A percentile compares a stretch with the other conserved stretches of the same genome.
Evolutionary conservation across 2,113 vertebrate species (phyloP).

Genomic region (Labeo catla): DNA sequence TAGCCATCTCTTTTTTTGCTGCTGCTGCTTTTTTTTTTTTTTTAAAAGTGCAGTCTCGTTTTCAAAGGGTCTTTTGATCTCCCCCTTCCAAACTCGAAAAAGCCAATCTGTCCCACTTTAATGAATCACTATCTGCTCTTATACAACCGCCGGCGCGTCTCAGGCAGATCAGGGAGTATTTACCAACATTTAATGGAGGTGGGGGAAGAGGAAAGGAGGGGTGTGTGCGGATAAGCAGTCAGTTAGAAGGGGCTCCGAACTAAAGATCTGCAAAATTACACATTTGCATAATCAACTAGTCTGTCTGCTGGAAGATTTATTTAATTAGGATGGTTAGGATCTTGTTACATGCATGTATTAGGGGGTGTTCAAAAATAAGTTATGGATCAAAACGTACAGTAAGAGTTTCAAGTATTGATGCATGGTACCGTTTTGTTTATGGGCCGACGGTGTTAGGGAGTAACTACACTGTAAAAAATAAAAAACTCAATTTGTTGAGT

Average conservation of each 20-base stretch:
- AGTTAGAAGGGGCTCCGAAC: neutral
- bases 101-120: conserved; percentile 40
- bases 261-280: neutral
- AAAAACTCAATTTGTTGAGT: too few relatives aligned
- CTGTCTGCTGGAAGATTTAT: neutral
- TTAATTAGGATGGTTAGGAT: neutral
- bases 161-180: conserved; percentile 26
- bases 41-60: conserved; percentile 23
- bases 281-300: conserved; percentile 22
- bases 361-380: neutral
- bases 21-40: neutral
- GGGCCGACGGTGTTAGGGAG: too few relatives aligned
- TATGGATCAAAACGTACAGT: neutral
- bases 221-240: neutral
- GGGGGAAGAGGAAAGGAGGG: neutral
- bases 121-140: conserved; percentile 33
- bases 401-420: neutral
- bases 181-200: conserved; percentile 40
- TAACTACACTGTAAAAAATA: too few relatives aligned
- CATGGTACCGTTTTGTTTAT: neutral
- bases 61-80: conserved; percentile 49
- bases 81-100: conserved; percentile 18
- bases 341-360: neutral
- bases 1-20: neutral
- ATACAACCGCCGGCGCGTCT: neutral